Evolutionary conservation across 1,140 invertebrate species (phyloP).

Genomic region (Drosophila prosaltans): DNA sequence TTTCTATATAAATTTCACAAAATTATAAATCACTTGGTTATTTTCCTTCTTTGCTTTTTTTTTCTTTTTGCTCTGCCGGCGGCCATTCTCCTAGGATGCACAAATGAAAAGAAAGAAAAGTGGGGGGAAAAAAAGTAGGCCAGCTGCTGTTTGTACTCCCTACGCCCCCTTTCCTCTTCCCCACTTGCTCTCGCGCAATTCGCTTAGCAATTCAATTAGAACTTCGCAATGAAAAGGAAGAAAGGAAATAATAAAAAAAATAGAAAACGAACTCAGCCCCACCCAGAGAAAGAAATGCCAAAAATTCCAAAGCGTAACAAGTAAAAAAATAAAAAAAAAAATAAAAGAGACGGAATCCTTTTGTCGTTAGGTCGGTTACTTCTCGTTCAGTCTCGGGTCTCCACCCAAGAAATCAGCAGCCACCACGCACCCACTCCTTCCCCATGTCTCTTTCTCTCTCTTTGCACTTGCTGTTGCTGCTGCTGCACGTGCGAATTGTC

Average conservation of each 20-base stretch:
- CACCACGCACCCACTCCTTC: background rate
- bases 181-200: background rate
- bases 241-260: background rate
- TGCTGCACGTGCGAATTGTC: constrained; percentile 60
- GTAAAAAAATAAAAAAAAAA: constrained; percentile 38
- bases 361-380: constrained; percentile 3
- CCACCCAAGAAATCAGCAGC: too few relatives aligned
- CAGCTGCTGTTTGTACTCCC: background rate
- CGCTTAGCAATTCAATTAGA: constrained; percentile 43
- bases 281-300: constrained; percentile 27
- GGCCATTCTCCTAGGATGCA: constrained; percentile 1
- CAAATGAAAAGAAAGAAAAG: background rate
- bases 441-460: background rate
- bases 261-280: constrained; percentile 27
- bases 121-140: background rate
- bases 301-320: constrained; percentile 64
- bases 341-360: constrained; percentile 7
- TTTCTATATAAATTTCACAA: constrained; percentile 52
- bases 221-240: constrained; percentile 45
- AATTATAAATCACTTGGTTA: constrained; percentile 50
- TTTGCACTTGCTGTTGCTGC: constrained; percentile 19
- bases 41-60: background rate
- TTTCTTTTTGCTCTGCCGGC: background rate
- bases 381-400: background rate
- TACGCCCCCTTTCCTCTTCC: background rate